phyloP scores from a whole-genome alignment of 2,888 invertebrate genomes.

The Melanostoma scalare region DNA sequence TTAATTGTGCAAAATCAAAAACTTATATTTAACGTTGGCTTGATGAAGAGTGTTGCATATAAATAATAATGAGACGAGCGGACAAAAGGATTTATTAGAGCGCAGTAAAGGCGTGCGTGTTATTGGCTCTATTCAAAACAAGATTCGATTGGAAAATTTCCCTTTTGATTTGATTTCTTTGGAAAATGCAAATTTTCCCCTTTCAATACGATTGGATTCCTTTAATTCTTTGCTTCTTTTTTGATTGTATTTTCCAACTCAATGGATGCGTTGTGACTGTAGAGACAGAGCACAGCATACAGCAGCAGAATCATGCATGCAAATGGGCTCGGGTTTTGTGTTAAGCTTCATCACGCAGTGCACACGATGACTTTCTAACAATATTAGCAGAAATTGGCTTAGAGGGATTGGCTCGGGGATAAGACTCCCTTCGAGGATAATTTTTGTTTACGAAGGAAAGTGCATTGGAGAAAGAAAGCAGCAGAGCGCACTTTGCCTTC shows the following conservation, averaged over 20 bases:
- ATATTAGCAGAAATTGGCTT: constrained; percentile 67
- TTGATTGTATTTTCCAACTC: constrained; percentile 69
- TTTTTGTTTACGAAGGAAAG: constrained; percentile 22
- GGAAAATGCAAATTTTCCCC: constrained; percentile 64
- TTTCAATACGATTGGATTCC: constrained; percentile 42
- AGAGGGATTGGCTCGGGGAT: constrained; percentile 40
- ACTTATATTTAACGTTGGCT: not conserved
- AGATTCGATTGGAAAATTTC: constrained; percentile 58
- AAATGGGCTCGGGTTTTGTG: constrained; percentile 47
- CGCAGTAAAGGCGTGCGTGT: constrained; percentile 63
- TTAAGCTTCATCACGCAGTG: constrained; percentile 43
- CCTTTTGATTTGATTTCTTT: not conserved
- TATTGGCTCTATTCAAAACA: constrained; percentile 11
- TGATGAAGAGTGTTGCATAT: constrained; percentile 38
- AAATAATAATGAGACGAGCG: constrained; percentile 57
- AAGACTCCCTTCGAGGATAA: constrained; percentile 59
- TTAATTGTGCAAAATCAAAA: constrained; percentile 43
- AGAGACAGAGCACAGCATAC: not conserved
- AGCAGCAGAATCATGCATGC: constrained; percentile 37
- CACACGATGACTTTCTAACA: constrained; percentile 53
- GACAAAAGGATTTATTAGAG: constrained; percentile 56
- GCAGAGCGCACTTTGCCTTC: constrained; percentile 24
- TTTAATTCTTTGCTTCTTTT: constrained; percentile 47
- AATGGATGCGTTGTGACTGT: constrained; percentile 6
- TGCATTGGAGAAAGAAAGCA: constrained; percentile 25